Conservation (phyloP, 92 coral and sea anemone species). For the Epizoanthus scotinus region DNA sequence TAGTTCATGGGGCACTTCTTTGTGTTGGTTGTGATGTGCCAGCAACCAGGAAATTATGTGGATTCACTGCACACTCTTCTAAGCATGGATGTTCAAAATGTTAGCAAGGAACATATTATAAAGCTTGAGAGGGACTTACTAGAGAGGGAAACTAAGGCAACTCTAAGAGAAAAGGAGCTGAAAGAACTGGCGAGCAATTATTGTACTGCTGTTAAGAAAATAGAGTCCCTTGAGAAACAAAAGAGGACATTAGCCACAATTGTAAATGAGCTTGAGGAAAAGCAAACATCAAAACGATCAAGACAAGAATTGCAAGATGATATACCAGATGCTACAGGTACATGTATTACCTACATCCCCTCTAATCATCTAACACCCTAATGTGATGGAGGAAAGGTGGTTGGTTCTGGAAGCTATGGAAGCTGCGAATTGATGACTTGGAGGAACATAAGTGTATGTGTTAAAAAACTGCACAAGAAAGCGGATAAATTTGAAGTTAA, state of each 20-base stretch:
- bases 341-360: slow-evolving; percentile 19
- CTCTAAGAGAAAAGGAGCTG: slow-evolving; percentile 15
- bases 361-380: neutral
- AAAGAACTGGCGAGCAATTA: slow-evolving; percentile 33
- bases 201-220: neutral
- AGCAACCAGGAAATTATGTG: slow-evolving; percentile 73
- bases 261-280: slow-evolving; percentile 46
- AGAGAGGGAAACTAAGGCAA: slow-evolving; percentile 24
- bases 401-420: slow-evolving; percentile 42
- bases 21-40: slow-evolving; percentile 80
- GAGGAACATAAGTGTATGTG: slow-evolving; percentile 44
- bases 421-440: slow-evolving; percentile 42
- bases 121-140: slow-evolving; percentile 13
- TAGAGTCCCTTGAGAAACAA: slow-evolving; percentile 42
- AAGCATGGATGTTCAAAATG: slow-evolving; percentile 59
- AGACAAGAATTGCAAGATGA: slow-evolving; percentile 3
- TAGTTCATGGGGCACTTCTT: slow-evolving; percentile 45
- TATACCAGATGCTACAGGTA: neutral
- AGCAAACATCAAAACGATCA: slow-evolving; percentile 4
- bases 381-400: slow-evolving; percentile 4
- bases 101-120: neutral
- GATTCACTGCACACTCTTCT: slow-evolving; percentile 50
- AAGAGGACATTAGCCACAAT: slow-evolving; percentile 40
- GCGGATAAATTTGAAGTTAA: slow-evolving; percentile 27
- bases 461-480: slow-evolving; percentile 31